phyloP scores from a whole-genome alignment of 1,140 invertebrate species.

The Subanguina moxae region DNA sequence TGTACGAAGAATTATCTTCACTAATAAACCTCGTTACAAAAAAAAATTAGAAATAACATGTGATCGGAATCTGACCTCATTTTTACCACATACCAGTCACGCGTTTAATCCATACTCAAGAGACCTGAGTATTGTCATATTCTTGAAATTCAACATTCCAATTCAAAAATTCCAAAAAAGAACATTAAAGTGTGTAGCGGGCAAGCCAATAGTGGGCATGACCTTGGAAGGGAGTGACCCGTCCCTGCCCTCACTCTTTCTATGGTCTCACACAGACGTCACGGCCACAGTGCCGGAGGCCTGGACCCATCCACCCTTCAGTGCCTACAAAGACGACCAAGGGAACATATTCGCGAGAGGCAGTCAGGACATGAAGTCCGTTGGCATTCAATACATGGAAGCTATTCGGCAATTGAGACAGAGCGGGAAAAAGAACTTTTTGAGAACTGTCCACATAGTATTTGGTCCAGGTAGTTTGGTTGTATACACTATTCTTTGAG shows the following conservation, averaged over 20 bases:
- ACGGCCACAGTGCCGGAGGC: conserved; percentile 79
- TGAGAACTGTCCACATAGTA: conserved; percentile 71
- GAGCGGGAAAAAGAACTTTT: conserved; percentile 54
- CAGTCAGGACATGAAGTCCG: conserved; percentile 64
- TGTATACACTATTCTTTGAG: no score
- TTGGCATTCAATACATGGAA: conserved; percentile 67
- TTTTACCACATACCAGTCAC: neutral
- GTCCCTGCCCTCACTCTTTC: conserved; percentile 69
- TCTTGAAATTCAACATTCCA: no score
- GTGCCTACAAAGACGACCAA: conserved; percentile 71
- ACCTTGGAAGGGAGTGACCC: conserved; percentile 75
- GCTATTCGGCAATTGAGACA: conserved; percentile 69
- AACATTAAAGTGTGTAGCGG: conserved; percentile 61
- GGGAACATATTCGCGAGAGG: conserved; percentile 79
- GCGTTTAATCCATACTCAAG: neutral
- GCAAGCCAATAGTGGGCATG: conserved; percentile 75
- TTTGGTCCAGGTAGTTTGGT: conserved; percentile 73
- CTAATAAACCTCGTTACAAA: no score
- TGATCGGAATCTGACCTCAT: conserved; percentile 33
- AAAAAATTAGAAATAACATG: no score
- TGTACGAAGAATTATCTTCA: no score
- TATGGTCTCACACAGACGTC: conserved; percentile 91
- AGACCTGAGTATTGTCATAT: no score
- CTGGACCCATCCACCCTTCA: conserved; percentile 78
- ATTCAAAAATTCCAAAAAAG: no score